Evolutionary conservation across 1,140 invertebrate genomes (phyloP).

Genomic region (Drepana arcuata): DNA sequence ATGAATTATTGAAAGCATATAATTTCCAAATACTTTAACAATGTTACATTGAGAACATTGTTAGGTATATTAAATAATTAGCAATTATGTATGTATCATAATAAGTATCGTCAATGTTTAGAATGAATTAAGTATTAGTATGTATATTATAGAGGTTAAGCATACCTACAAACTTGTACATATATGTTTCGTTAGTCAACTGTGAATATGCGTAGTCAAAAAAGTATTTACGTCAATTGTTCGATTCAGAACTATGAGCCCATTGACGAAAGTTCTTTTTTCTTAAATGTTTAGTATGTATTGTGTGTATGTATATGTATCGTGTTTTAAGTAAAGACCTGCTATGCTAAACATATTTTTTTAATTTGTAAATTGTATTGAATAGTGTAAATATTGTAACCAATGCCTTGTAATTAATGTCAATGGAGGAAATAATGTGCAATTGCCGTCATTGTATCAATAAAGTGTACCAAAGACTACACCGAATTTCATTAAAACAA

Average conservation of each 20-base stretch:
- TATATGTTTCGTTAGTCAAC: no score
- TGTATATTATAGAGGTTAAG: no score
- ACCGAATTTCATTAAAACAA: not conserved
- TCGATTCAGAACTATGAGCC: conserved; percentile 47
- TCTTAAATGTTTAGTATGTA: conserved; percentile 17
- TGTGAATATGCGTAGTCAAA: no score
- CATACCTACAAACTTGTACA: no score
- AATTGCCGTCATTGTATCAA: conserved; percentile 40
- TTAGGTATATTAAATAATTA: no score
- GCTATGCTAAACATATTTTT: conserved; percentile 9
- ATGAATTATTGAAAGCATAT: no score
- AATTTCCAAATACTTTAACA: no score
- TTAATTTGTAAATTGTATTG: conserved; percentile 21
- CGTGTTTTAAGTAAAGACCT: conserved; percentile 12
- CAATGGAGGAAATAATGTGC: conserved; percentile 25
- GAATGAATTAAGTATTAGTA: no score
- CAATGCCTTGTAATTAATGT: conserved; percentile 25
- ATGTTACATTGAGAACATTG: no score
- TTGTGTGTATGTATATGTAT: no score
- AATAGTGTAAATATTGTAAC: conserved; percentile 4
- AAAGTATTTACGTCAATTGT: conserved; percentile 53
- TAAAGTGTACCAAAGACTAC: conserved; percentile 39
- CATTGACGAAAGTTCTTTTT: conserved; percentile 51
- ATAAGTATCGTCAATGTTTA: no score
- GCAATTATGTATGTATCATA: no score